Evolutionary conservation across 2,888 invertebrate species (phyloP), one percentile per base, ranked within the genome.

Genomic region (Drosophila setosimentum): DNA sequence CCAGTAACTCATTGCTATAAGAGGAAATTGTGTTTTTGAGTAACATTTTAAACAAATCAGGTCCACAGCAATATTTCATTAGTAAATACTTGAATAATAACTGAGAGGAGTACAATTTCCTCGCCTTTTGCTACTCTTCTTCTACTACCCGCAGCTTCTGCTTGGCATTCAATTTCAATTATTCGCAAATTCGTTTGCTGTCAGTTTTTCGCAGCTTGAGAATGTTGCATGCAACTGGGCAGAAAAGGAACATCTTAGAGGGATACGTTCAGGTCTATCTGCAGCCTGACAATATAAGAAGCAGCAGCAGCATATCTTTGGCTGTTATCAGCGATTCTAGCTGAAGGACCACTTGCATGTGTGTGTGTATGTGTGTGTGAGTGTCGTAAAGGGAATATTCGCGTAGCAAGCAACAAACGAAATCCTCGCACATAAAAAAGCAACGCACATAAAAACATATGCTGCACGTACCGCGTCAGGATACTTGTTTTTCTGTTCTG

Each of bases 401-500:
- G 54, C 76, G 42, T 51, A 64, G 71, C 58, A 51, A 50, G 69
- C 40, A 66, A 53, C 73, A 45, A 68, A 24, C 53, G 40, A 71
- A 85, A 85, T 89, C 72, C 74, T 83, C 54, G 68, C 63, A 81
- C 76, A 78, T 86, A 85, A 86, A 83, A 79, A 76, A 66, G 59
- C 64, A 73, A 48, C 59, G 70, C 69, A 81, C 79, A 88, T 76
- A 80, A 87, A 81, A 87, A 84, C 89, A 89, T 78, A 84, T 83
- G 78, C 81, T 78, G 49, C 37, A 50, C 69, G 61, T 74, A 55
- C 76, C 53, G 75, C 37, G 68, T 70, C 76, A 64, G 75, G 80
- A 80, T 75, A 70, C 67, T 73, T 73, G 55, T 55, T 64, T 60
- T 62, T 67, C 73, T 73, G 55, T 55, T 64, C 58, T 60, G 54